Conservation (phyloP, 2,797 vertebrate genomes). For the Peromyscus attwateri region DNA sequence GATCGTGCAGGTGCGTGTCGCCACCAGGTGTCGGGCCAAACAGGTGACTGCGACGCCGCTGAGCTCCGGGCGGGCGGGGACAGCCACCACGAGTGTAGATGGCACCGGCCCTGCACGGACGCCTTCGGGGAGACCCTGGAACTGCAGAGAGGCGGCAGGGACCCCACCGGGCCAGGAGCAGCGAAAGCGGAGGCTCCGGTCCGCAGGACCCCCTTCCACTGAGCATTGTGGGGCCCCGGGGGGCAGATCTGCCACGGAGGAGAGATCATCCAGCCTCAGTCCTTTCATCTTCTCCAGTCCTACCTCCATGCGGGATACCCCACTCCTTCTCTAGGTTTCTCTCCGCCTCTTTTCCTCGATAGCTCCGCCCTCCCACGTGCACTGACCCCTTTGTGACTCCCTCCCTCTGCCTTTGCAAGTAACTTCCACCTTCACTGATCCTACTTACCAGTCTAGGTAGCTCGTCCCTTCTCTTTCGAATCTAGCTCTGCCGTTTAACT, state of each 20-base stretch:
- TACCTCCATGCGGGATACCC: fast-evolving
- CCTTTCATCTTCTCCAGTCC: not conserved
- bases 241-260: constrained; percentile 85
- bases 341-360: not conserved
- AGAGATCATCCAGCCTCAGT: not conserved
- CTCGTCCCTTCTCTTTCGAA: not conserved
- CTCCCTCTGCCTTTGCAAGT: not conserved
- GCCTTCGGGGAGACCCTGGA: constrained; percentile 84
- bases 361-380: not conserved
- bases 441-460: not conserved
- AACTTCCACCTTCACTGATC: not conserved
- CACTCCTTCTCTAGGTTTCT: not conserved
- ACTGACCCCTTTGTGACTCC: too few relatives aligned
- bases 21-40: constrained; percentile 85
- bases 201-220: constrained; percentile 78
- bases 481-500: not conserved
- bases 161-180: constrained; percentile 90
- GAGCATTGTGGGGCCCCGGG: constrained; percentile 86
- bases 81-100: constrained; percentile 69
- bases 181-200: constrained; percentile 85
- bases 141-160: constrained; percentile 87
- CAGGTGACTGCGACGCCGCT: constrained; percentile 86
- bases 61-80: constrained; percentile 81
- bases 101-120: constrained; percentile 51
- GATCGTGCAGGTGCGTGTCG: constrained; percentile 86